Percentiles rank a stretch among this genome's conserved stretches.
Conservation (phyloP, 2,113 vertebrate species). For the human region GRCh38 chrX:35980501-35981000, state of each 20-base stretch:
- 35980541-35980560: background rate
- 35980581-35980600: background rate
- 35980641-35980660: background rate
- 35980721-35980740: background rate
- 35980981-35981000: too few species aligned
- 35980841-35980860: background rate
- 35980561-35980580: background rate
- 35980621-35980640: background rate
- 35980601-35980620: background rate
- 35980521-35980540: background rate
- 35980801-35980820: background rate
- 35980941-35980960: too few species aligned
- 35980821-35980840: background rate
- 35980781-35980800: background rate
- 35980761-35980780: background rate
- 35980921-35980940: too few species aligned
- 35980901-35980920: too few species aligned
- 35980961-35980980: too few species aligned
- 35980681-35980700: background rate
- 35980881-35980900: too few species aligned
- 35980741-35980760: background rate
- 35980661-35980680: background rate
- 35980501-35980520: background rate
- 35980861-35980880: background rate
- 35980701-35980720: background rate